These are phyloP conservation scores for Malaclemys terrapin DNA, from an alignment of 2,113 vertebrate genomes.

Conservation along the genomic window DNA sequence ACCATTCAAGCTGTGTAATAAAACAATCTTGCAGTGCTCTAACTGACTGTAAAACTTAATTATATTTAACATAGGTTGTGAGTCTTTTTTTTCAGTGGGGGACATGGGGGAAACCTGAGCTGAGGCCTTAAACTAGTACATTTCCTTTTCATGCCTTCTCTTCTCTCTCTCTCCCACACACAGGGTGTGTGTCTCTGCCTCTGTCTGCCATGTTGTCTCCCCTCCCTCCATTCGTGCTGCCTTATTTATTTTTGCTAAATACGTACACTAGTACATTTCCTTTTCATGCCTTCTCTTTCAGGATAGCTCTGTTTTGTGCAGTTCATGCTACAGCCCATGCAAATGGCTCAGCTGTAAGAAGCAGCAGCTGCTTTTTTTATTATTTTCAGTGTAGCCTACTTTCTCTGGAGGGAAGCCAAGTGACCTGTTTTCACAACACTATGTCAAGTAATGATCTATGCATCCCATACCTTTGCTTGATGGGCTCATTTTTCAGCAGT, in stretches of 20 bases:
- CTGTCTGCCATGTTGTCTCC: too few relatives aligned
- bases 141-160: not conserved
- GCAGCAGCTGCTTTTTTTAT: not conserved
- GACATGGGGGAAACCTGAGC: not conserved
- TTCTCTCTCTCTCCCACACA: too few relatives aligned
- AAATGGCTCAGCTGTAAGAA: not conserved
- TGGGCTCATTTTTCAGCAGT: not conserved
- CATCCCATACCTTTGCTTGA: not conserved
- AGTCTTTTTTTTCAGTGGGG: not conserved
- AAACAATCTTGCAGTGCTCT: not conserved
- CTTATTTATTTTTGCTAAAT: accelerated
- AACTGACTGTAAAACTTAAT: not conserved
- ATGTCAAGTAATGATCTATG: not conserved
- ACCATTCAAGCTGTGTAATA: not conserved
- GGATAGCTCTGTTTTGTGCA: accelerated
- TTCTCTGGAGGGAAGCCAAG: not conserved
- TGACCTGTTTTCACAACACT: not conserved
- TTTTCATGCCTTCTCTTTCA: not conserved
- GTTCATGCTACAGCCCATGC: not conserved
- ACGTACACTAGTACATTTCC: accelerated
- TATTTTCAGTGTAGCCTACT: not conserved
- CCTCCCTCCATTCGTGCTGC: too few relatives aligned
- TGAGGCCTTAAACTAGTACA: accelerated
- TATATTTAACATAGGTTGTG: not conserved
- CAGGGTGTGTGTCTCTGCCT: too few relatives aligned